Base-by-base conservation (phyloP, 1,140 invertebrate genomes). In the Condylostylus longicornis region DNA sequence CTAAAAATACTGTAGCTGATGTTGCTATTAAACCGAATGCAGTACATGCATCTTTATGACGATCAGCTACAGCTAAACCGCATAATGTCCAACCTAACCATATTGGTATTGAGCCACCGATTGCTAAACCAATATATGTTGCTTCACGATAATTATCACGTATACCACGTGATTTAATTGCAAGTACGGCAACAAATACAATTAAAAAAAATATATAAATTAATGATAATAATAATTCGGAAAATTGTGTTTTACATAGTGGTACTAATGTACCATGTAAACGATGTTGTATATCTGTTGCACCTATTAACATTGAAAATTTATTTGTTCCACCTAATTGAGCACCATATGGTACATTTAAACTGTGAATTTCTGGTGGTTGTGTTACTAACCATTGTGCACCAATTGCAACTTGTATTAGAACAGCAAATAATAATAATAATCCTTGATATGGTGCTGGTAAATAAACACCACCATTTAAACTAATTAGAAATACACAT, bases 111-210 rank as follows among this genome's bases (percentile, higher is more conserved):
- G 77, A 75, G 14, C 82, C 74, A 8, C 82, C 81, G 10, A 86
- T 75, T 1, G 86, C 81, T 25, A 88, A 68, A 0, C 83, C 85
- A 37, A 94, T 91, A 57, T 89, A 91, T 5, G 75, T 72, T 3
- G 87, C 80, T 62, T 94, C 89, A 1, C 88, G 68, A 53, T 91
- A 87, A 58, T 94, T 93, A 52, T 93, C 87, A n/a, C 84, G 74
- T 15, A 93, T 85, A 15, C 84, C 79, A 15, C 83, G 72, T 10
- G 82, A 83, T 48, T 83, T 75, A 21, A 91, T 67, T 5, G 89
- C 82, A 35, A 94, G 62, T 29, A 84, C 71, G 18, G 78, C 79
- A 14, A 91, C 87, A 19, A 88, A 77, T 9, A 86, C 58, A 18
- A 93, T 78, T 12, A 95, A 63, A 52, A 85, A 78, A 37, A 82